Base-by-base conservation (phyloP, 2,113 vertebrate genomes). In the Myotis lucifugus region DNA sequence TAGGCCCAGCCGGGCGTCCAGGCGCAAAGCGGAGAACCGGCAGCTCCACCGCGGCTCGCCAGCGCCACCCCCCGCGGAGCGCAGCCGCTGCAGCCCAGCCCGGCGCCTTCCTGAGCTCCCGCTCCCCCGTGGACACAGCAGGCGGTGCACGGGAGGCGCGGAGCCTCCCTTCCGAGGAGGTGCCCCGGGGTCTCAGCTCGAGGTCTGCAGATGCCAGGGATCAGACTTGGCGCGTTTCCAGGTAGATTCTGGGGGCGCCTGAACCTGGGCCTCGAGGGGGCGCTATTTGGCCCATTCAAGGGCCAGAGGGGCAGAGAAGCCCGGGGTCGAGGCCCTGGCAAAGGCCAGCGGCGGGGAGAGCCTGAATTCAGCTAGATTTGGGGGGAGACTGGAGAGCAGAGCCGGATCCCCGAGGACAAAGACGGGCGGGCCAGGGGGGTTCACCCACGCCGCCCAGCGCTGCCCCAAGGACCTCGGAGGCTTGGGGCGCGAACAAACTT, bases 11-110 rank as follows among this genome's bases (percentile, higher is more conserved):
- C 50, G 0, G n/a, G 85, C 52, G 61, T 90, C 90, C 52, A 1
- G 7, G 90, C 34, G 1, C 21, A 79, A 92, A 14, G 21, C 73
- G 2, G 64, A 74, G 59, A 64, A 50, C 8, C 2, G 14, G 67
- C 72, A 3, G 46, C 90, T 94, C 82, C 94, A 96, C 91, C 95
- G 98, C 96, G 97, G 99, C 99, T 99, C 99, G 98, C 98, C 99
- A 99, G 99, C 99, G 99, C 99, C 99, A 98, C 99, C 99, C 98
- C 96, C 98, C 99, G 99, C 98, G 98, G 96, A 98, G 96, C 96
- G 13, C 93, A 73, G 98, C 97, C 97, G 82, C 93, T 95, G 96
- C 98, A 96, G 69, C 34, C 37, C 37, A 17, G 64, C 14, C 79
- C 18, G 9, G n/a, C 23, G 25, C 73, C 85, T 46, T 46, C 23